These are phyloP conservation scores for Nebria salina DNA, from an alignment of 2,888 invertebrate genomes.

Conservation along the genomic window DNA sequence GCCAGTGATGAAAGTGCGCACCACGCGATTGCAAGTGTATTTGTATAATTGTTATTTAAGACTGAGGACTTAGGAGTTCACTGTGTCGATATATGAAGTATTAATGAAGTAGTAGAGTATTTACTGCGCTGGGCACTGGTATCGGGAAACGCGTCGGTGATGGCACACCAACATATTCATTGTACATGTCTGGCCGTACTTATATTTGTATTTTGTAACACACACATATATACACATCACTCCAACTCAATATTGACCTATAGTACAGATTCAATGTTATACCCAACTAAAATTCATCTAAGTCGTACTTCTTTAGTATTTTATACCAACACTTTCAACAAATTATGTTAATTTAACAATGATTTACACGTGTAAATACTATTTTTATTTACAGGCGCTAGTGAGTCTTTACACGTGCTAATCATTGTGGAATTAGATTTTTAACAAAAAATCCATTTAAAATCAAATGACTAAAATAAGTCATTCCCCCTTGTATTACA, in stretches of 20 bases:
- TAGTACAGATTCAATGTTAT: no score
- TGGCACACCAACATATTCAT: neutral
- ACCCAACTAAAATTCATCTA: neutral
- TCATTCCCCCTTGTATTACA: no score
- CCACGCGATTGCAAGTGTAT: conserved; percentile 15
- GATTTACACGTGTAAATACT: no score
- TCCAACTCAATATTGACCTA: neutral
- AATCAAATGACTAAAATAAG: no score
- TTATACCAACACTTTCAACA: neutral
- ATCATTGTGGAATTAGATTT: no score
- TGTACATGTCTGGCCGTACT: neutral
- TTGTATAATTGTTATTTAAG: conserved; percentile 45
- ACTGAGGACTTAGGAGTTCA: conserved; percentile 44
- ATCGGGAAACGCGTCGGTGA: conserved; percentile 8
- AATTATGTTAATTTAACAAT: no score
- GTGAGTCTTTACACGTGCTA: no score
- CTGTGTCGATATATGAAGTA: conserved; percentile 47
- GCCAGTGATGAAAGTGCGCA: conserved; percentile 12
- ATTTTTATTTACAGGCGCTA: no score
- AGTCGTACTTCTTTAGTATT: neutral
- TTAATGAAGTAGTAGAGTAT: conserved; percentile 47
- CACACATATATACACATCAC: neutral
- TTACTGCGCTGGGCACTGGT: conserved; percentile 38
- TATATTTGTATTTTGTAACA: neutral
- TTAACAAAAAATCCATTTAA: no score